Base-by-base conservation (phyloP, 2,888 invertebrate genomes). In the Cephus spinipes region DNA sequence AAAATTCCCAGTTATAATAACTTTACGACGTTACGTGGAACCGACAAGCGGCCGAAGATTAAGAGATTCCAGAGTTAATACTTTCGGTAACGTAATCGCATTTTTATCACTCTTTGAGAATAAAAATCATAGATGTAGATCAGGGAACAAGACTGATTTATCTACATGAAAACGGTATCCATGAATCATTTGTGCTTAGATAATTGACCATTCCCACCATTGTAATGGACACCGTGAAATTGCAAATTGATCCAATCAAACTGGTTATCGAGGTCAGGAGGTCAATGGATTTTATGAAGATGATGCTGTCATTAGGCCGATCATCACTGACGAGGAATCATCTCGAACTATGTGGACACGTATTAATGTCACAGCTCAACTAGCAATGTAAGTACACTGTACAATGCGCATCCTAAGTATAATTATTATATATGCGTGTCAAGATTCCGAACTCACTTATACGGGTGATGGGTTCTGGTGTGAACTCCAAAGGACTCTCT, bases 401-500 rank as follows among this genome's bases (percentile, higher is more conserved):
- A 6, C 3, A 35, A 12, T 12, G 35, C 3, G 55, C 23, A 23
- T 23, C 9, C 3, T 23, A 2, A 55, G 55, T 15, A 23, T 55
- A 55, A 55, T 55, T 55, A 34, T 34, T 34, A 11, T 11, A 34
- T 34, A 9, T 23, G 2, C 23, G 55, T 23, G 55, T 0, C 23
- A 23, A 55, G 23, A 23, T 23, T 55, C 2, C 9, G 55, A 30
- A 81, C 83, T 77, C 79, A 87, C 86, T 84, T 34, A 79, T 79
- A 79, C 83, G 84, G 4, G 80, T 81, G 35, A 81, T 81, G 68
- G 81, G 34, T 78, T 89, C 89, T 4, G 82, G 36, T 69, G 79
- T 73, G n/a, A 81, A 84, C 74, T 89, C 88, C 32, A 82, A 77
- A n/a, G 87, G 85, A 83, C 84, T 88, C 69, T 88, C 87, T 31